phyloP scores from a whole-genome alignment of 2,888 invertebrate genomes.

The Cyclophora punctaria region DNA sequence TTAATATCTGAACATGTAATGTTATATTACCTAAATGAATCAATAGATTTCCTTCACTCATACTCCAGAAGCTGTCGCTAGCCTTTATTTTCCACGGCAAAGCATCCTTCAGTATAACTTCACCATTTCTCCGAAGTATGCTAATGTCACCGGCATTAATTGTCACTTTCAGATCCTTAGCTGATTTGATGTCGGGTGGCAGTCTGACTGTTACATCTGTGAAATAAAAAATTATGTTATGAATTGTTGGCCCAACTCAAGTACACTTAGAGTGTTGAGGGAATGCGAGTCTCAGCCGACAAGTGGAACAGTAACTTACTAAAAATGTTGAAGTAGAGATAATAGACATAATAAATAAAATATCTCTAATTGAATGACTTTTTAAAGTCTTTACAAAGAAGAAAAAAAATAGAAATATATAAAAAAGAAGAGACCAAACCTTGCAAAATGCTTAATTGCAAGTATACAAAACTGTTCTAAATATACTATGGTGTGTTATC shows the following conservation, averaged over 20 bases:
- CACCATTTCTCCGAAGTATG: constrained; percentile 41
- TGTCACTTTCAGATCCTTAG: constrained; percentile 80
- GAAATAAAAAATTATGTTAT: constrained; percentile 10
- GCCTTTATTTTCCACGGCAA: constrained; percentile 80
- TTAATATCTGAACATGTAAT: background rate
- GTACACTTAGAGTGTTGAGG: no score
- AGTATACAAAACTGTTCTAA: no score
- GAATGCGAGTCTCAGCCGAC: no score
- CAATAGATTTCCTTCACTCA: constrained; percentile 77
- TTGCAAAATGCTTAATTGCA: no score
- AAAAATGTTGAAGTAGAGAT: no score
- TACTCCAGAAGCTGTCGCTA: constrained; percentile 85
- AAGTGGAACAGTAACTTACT: no score
- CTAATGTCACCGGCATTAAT: constrained; percentile 64
- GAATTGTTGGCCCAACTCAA: no score
- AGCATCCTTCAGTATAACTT: constrained; percentile 77
- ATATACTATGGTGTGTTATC: no score
- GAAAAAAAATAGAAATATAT: background rate
- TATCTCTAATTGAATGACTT: no score
- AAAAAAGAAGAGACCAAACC: background rate
- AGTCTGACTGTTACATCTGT: constrained; percentile 78
- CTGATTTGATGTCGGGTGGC: constrained; percentile 74
- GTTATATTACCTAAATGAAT: constrained; percentile 69
- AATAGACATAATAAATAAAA: no score
- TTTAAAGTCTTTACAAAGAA: no score